Conservation (phyloP, 2,113 vertebrate species). For the Puntigrus tetrazona region DNA sequence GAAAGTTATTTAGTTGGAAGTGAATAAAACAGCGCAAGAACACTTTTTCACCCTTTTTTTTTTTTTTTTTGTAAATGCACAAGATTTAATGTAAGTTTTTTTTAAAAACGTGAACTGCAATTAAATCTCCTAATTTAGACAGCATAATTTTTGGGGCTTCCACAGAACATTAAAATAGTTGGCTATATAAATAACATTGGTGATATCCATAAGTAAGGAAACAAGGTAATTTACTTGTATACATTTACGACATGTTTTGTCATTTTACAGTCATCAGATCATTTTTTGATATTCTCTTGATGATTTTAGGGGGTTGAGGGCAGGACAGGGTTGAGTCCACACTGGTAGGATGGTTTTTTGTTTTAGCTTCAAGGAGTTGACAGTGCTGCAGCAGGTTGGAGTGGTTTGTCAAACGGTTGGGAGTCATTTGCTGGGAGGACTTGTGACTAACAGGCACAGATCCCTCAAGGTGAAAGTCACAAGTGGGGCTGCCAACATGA, state of each 20-base stretch:
- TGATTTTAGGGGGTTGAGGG: constrained; percentile 14
- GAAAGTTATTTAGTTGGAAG: background rate
- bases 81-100: no score
- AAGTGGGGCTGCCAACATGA: constrained; percentile 32
- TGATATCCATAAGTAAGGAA: background rate
- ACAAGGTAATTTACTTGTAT: no score
- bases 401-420: constrained; percentile 37
- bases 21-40: no score
- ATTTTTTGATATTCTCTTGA: background rate
- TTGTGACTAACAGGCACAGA: constrained; percentile 57
- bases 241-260: no score
- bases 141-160: no score
- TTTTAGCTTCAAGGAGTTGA: constrained; percentile 20
- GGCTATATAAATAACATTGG: background rate
- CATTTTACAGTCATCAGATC: background rate
- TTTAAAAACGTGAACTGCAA: no score
- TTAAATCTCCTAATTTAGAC: no score
- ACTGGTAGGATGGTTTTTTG: constrained; percentile 3
- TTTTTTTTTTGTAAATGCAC: no score
- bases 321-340: constrained; percentile 4
- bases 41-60: no score
- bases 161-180: no score
- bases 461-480: constrained; percentile 57
- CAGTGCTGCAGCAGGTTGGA: constrained; percentile 9
- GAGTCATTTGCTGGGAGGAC: constrained; percentile 41